Conservation (phyloP, 2,888 invertebrate genomes). For the Syrista parreyssii region DNA sequence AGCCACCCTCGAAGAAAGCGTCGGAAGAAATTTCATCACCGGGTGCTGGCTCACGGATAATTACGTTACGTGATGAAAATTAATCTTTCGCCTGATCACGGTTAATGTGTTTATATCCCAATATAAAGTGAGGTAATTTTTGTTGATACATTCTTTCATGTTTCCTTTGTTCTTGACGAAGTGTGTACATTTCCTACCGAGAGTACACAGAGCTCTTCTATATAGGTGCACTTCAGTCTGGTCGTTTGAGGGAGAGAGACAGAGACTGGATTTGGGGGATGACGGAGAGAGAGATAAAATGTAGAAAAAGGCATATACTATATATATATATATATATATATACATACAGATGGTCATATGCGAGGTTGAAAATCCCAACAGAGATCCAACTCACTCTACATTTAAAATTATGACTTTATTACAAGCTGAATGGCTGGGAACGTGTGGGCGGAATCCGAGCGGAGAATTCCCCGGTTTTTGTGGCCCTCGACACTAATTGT, state of each 20-base stretch:
- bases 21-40: not conserved
- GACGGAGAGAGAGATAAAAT: not conserved
- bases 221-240: not conserved
- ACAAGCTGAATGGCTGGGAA: conserved; percentile 6
- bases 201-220: not conserved
- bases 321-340: no score
- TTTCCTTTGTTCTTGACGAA: conserved; percentile 12
- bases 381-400: conserved; percentile 6
- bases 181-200: conserved; percentile 17
- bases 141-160: not conserved
- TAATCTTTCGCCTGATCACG: not conserved
- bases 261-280: not conserved
- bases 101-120: not conserved
- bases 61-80: not conserved
- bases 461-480: not conserved
- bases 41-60: not conserved
- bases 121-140: not conserved
- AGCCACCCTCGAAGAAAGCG: not conserved
- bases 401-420: conserved; percentile 20
- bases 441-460: not conserved
- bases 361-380: conserved; percentile 2
- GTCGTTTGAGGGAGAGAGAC: not conserved
- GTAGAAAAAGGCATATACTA: not conserved
- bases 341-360: not conserved
- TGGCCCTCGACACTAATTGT: not conserved